Percentiles rank a stretch among this genome's conserved stretches.
Evolutionary conservation across 2,888 invertebrate genomes (phyloP).

Genomic region (Oscheius sp.): DNA sequence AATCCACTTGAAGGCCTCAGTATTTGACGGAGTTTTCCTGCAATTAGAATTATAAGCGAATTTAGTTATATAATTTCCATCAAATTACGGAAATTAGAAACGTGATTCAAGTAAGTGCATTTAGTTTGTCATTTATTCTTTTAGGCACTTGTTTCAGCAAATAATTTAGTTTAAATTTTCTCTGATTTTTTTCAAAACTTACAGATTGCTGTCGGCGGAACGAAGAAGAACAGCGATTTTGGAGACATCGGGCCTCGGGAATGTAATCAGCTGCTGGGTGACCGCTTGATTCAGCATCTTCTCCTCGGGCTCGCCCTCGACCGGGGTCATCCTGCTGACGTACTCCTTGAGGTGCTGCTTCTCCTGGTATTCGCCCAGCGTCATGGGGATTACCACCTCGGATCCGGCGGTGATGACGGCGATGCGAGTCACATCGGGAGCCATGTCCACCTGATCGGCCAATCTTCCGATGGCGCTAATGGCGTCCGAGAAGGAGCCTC

Average conservation of each 20-base stretch:
- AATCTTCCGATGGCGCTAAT: slow-evolving; percentile 24
- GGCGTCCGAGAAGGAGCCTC: neutral
- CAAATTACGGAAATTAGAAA: too few relatives aligned
- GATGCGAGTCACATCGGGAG: slow-evolving; percentile 54
- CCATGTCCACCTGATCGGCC: slow-evolving; percentile 46
- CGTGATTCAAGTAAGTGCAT: too few relatives aligned
- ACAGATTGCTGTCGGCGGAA: neutral
- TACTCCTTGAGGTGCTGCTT: slow-evolving; percentile 46
- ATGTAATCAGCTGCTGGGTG: slow-evolving; percentile 54
- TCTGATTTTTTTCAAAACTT: too few relatives aligned
- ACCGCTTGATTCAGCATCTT: slow-evolving; percentile 45
- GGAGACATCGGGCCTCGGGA: slow-evolving; percentile 41
- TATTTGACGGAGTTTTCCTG: too few relatives aligned
- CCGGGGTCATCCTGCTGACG: neutral
- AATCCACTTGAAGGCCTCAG: too few relatives aligned
- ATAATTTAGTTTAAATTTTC: too few relatives aligned
- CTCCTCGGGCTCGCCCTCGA: slow-evolving; percentile 17
- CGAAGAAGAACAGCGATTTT: slow-evolving; percentile 6
- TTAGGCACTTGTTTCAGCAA: too few relatives aligned
- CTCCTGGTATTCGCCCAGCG: slow-evolving; percentile 64
- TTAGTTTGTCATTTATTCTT: too few relatives aligned
- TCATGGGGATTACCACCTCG: slow-evolving; percentile 54
- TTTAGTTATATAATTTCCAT: too few relatives aligned
- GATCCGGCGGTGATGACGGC: slow-evolving; percentile 51
- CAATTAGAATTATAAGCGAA: too few relatives aligned